phyloP scores from a whole-genome alignment of 1,140 invertebrate genomes.

The Microplitis mediator region DNA sequence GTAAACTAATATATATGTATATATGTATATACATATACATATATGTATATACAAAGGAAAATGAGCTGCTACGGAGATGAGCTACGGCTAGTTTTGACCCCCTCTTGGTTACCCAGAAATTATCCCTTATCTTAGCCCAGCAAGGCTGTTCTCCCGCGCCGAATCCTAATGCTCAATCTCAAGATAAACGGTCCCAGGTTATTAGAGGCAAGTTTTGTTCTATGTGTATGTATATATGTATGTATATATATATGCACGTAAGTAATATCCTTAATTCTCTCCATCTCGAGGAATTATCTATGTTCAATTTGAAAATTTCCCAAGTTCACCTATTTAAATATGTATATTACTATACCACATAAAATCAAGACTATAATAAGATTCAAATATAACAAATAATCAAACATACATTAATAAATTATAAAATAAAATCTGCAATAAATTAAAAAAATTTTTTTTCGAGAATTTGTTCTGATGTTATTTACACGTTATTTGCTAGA shows the following conservation, averaged over 20 bases:
- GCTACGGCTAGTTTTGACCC: conserved; percentile 56
- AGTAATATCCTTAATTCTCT: no score
- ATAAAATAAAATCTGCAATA: no score
- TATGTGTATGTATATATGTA: neutral
- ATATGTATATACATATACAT: neutral
- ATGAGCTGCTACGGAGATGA: conserved; percentile 44
- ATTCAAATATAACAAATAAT: neutral
- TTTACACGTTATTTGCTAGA: no score
- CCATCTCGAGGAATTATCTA: no score
- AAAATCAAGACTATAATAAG: neutral
- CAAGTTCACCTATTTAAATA: no score
- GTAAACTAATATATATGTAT: neutral
- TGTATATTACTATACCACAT: conserved; percentile 12
- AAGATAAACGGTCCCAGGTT: conserved; percentile 51
- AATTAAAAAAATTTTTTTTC: no score
- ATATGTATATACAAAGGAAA: neutral
- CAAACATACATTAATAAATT: no score
- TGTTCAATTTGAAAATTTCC: no score
- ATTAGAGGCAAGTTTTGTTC: conserved; percentile 33
- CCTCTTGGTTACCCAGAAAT: conserved; percentile 50
- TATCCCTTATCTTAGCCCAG: conserved; percentile 55
- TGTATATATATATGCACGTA: conserved; percentile 16
- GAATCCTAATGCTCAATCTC: conserved; percentile 58
- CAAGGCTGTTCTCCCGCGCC: conserved; percentile 46
- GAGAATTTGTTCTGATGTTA: no score